These are phyloP conservation scores for Brachionus plicatilis DNA, from an alignment of 1,140 invertebrate species.

Conservation along the genomic window DNA sequence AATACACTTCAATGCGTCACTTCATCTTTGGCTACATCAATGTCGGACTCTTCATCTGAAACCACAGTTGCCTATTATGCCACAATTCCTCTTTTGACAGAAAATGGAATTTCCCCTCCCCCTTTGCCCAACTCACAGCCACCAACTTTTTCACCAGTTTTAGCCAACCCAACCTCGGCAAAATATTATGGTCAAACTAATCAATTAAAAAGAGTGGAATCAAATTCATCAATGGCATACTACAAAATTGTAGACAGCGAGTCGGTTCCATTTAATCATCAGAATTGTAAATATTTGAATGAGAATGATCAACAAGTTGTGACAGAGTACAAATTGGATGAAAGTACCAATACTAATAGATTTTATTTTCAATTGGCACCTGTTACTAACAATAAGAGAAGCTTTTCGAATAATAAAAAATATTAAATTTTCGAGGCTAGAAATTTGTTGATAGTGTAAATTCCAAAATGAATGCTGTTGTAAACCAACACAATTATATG, in stretches of 20 bases:
- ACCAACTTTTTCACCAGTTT: constrained; percentile 9
- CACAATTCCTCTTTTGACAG: constrained; percentile 19
- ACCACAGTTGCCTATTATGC: constrained; percentile 37
- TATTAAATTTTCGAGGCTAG: neutral
- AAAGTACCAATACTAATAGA: neutral
- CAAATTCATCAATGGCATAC: constrained; percentile 35
- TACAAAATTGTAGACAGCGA: constrained; percentile 38
- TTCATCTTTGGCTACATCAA: neutral
- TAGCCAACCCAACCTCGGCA: neutral
- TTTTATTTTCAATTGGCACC: constrained; percentile 30
- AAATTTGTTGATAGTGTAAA: neutral
- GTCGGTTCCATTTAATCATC: neutral
- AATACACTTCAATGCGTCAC: neutral
- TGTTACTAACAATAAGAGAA: neutral
- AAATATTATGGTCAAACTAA: neutral
- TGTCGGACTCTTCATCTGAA: constrained; percentile 24
- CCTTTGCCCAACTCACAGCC: constrained; percentile 28
- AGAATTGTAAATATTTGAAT: neutral
- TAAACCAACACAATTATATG: neutral
- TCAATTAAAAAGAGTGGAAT: neutral
- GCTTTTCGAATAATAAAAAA: neutral
- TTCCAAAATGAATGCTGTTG: neutral
- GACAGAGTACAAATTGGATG: neutral
- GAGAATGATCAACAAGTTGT: constrained; percentile 29
- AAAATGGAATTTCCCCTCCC: neutral